Conservation (phyloP, 2,797 vertebrate species). For the Coccyzus lansbergi region DNA sequence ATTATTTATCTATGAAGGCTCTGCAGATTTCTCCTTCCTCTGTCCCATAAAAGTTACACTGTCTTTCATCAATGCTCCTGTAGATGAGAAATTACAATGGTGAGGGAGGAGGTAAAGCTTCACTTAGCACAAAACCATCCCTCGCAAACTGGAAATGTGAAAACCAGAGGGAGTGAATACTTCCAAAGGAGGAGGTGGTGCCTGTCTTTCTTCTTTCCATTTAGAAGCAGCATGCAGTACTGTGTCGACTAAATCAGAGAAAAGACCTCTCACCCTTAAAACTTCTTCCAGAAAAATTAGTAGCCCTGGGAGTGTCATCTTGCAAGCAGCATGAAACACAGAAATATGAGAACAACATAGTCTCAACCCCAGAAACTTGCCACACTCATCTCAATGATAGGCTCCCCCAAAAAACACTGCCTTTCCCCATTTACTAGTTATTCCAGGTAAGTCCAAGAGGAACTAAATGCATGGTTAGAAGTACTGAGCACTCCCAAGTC, state of each 20-base stretch:
- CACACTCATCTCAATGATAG: not conserved
- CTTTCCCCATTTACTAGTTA: not conserved
- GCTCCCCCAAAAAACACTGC: not conserved
- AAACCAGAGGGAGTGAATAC: not conserved
- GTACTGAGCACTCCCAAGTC: not conserved
- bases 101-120: not conserved
- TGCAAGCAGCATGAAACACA: not conserved
- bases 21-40: not conserved
- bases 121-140: not conserved
- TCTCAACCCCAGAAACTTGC: not conserved
- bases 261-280: not conserved
- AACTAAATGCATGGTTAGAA: not conserved
- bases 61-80: not conserved
- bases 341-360: not conserved
- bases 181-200: not conserved
- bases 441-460: not conserved
- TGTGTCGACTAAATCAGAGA: not conserved
- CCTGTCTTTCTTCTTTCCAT: not conserved
- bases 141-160: not conserved
- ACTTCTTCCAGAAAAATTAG: not conserved
- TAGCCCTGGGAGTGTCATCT: not conserved
- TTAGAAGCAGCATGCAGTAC: not conserved
- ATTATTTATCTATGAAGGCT: not conserved
- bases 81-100: not conserved
- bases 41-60: not conserved